Evolutionary conservation across 2,888 invertebrate genomes (phyloP), one percentile per base, ranked within the genome.

Genomic region (Fragum sueziense): DNA sequence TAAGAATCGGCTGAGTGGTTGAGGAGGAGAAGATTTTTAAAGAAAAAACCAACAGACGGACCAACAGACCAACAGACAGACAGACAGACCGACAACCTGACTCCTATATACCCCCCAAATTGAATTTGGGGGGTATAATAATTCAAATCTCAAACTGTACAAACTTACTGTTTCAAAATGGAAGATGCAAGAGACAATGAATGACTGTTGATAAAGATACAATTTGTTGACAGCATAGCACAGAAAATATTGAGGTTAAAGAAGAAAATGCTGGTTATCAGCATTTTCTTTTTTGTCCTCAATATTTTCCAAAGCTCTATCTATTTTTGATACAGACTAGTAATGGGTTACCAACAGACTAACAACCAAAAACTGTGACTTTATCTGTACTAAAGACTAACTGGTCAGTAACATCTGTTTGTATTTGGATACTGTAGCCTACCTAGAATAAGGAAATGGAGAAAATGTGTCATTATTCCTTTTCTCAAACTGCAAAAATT

Each of bases 271-370:
- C 6, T 47, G 47, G 9, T 41, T n/a, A n/a, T n/a, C n/a, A n/a
- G n/a, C n/a, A n/a, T n/a, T n/a, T n/a, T n/a, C n/a, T n/a, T n/a
- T n/a, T 41, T 41, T 11, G 17, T 9, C 17, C 17, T 41, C 17
- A 41, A 17, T 41, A 11, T 9, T 11, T 41, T 41, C 17, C 17
- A 11, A 41, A 11, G 41, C 41, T 41, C 17, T 41, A 25, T 27
- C 81, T 67, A 11, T 84, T 87, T 71, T 89, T 87, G 0, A 89
- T 75, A 27, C 85, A 82, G 41, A 87, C 74, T 41, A 27, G 81
- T 20, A 88, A 77, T 7, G 89, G 79, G 22, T 79, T 78, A n/a
- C 82, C 82, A 9, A 87, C 88, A 1, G 88, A 87, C 33, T 87
- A 84, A 34, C 87, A 84, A 29, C 90, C 90, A 17, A 74, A 65